A percentile compares a stretch with the other conserved stretches of the same genome.
phyloP scores from a whole-genome alignment of 2,113 vertebrate species.

The Tinamus guttatus region DNA sequence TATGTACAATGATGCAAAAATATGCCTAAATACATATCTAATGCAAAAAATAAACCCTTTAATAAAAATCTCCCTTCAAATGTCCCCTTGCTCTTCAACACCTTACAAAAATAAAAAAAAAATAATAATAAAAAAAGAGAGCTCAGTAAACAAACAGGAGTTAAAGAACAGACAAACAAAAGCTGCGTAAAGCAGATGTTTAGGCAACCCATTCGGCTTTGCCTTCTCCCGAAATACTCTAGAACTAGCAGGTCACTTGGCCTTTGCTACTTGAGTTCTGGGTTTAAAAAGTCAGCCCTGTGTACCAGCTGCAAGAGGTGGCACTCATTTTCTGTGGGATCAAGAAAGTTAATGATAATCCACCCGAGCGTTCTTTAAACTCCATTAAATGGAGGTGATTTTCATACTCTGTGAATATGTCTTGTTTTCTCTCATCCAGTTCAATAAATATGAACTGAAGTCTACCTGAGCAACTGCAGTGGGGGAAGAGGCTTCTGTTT shows the following conservation, averaged over 20 bases:
- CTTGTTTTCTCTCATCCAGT: background rate
- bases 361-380: constrained; percentile 13
- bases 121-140: background rate
- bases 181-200: constrained; percentile 28
- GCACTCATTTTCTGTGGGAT: background rate
- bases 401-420: constrained; percentile 18
- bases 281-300: background rate
- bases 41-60: constrained; percentile 68
- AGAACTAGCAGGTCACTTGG: background rate
- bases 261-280: background rate
- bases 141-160: constrained; percentile 34
- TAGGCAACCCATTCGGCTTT: background rate
- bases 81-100: constrained; percentile 40
- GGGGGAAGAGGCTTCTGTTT: background rate
- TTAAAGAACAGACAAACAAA: background rate
- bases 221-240: background rate
- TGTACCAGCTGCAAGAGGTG: background rate
- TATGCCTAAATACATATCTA: constrained; percentile 62
- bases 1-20: constrained; percentile 71
- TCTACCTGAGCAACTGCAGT: background rate
- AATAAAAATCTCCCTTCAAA: constrained; percentile 57
- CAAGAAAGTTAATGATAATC: constrained; percentile 41
- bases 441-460: background rate
- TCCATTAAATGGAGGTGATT: constrained; percentile 30
- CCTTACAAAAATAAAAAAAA: background rate